Evolutionary conservation across 1,140 invertebrate genomes (phyloP).

Genomic region (Bicyclus anynana): DNA sequence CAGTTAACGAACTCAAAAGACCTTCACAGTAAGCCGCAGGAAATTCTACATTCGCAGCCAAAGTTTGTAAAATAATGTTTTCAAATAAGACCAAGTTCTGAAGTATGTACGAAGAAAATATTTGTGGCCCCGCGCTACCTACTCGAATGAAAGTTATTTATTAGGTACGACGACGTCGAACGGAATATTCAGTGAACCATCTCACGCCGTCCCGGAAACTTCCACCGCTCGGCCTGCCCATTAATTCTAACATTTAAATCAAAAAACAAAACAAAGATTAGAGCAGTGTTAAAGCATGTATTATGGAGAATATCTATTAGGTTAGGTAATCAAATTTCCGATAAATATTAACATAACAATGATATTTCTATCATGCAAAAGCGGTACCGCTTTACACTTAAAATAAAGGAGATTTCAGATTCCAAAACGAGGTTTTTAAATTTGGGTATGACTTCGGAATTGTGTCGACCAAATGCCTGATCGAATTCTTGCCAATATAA

Average conservation of each 20-base stretch:
- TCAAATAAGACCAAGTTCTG: conserved; percentile 1
- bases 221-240: not conserved
- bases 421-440: too few relatives aligned
- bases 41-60: conserved; percentile 13
- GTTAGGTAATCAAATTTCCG: too few relatives aligned
- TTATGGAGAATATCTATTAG: too few relatives aligned
- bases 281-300: not conserved
- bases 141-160: conserved; percentile 3
- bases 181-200: not conserved
- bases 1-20: conserved; percentile 14
- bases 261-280: not conserved
- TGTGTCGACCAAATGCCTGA: too few relatives aligned
- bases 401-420: too few relatives aligned
- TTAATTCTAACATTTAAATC: not conserved
- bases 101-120: not conserved
- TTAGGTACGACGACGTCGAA: not conserved
- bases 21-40: conserved; percentile 13
- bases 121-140: not conserved
- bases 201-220: too few relatives aligned
- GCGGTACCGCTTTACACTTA: too few relatives aligned
- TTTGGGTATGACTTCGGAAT: too few relatives aligned
- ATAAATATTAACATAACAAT: too few relatives aligned
- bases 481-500: too few relatives aligned
- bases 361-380: too few relatives aligned
- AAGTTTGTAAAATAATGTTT: conserved; percentile 4